Percentiles rank a stretch among this genome's conserved stretches.
These are phyloP conservation scores for Charanyca ferruginea DNA, from an alignment of 2,888 invertebrate species.

Conservation along the genomic window DNA sequence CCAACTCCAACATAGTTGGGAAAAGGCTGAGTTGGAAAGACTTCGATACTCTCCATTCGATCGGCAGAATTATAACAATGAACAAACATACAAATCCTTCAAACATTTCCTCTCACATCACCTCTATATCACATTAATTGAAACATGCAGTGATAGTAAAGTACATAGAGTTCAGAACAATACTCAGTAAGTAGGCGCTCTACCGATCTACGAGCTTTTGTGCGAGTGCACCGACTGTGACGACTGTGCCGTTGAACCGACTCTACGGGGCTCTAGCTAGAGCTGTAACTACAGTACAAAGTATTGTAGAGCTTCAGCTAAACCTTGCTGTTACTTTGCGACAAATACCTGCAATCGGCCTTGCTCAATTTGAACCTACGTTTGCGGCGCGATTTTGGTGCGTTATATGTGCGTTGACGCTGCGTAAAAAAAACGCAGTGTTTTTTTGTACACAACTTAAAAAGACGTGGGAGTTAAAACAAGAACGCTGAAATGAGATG, in stretches of 20 bases:
- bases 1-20: no score
- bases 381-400: not conserved
- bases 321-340: constrained; percentile 13
- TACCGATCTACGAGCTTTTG: constrained; percentile 57
- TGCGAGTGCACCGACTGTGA: constrained; percentile 51
- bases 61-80: no score
- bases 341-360: not conserved
- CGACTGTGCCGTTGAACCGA: constrained; percentile 56
- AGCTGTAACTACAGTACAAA: not conserved
- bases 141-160: constrained; percentile 42
- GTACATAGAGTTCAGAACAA: constrained; percentile 47
- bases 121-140: constrained; percentile 32
- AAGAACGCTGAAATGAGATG: no score
- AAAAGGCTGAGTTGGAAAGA: no score
- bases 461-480: no score
- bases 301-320: constrained; percentile 20
- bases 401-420: no score
- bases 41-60: no score
- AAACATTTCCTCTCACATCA: no score
- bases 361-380: not conserved
- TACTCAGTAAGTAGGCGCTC: constrained; percentile 32
- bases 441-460: no score
- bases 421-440: not conserved
- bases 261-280: constrained; percentile 27
- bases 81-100: not conserved